Evolutionary conservation across 2,113 vertebrate species (phyloP), one percentile per base, ranked within the genome.

Genomic region (Apeltes quadracus): DNA sequence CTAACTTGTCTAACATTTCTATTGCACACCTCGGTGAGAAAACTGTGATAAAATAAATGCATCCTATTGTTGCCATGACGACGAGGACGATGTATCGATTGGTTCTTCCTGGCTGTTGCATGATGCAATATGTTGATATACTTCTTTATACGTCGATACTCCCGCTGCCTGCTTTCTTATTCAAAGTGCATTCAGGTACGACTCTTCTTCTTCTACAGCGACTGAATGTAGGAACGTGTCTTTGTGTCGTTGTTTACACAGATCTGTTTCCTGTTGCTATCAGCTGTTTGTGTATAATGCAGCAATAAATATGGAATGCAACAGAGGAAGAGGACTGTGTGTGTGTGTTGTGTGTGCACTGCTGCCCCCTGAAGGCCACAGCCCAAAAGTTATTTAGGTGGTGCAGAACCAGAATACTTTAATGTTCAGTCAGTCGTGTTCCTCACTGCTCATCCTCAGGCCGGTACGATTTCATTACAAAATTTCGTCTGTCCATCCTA

Each of bases 281-380:
- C 68, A 90, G 75, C 72, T 92, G 89, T 88, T 89, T 86, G 79
- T 85, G 90, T 88, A 89, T 61, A 12, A 83, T 81, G 83, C 83
- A 78, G 78, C 76, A 93, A 92, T 90, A 92, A 86, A 91, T 83
- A 75, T 88, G 86, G 87, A 88, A 90, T 93, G 85, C 86, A 88
- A 83, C 83, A 57, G 57, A 50, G 59, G 11, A 44, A 57, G 57
- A 50, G 59, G 11, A 44, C 41, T 64, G 9, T 69, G 34, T 56
- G 7, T 27, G 11, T 73, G 41, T 20, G 32, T 36, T 44, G 32
- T 44, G 4, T 56, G 7, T 27, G 11, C 23, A 15, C 36, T 7
- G 10, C 53, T 36, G 78, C 83, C 83, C 77, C 77, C 80, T 61
- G 15, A 63, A 7, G 22, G 18, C 44, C 20, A 9, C 43, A 44